Evolutionary conservation across 2,797 vertebrate species (phyloP), one percentile per base, ranked within the genome.

Genomic region (Eremophila alpestris): DNA sequence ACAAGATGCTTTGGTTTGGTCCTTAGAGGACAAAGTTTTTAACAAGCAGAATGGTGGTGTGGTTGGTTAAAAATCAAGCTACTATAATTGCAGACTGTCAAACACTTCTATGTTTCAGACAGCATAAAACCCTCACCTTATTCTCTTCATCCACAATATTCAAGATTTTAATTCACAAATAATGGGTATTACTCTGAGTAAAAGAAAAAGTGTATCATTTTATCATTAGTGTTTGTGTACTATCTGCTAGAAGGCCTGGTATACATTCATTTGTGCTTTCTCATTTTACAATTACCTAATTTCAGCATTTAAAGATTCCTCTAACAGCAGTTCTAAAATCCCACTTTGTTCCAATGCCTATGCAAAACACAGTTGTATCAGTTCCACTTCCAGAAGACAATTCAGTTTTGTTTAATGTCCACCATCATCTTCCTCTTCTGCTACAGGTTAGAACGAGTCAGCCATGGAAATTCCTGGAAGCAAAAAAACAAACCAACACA

Each of bases 381-480:
- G 30, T 64, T 67, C 11, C 26, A 20, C 58, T 62, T 69, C 70
- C 23, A 60, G 45, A 86, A 74, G 38, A 18, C 11, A 67, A 34
- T 30, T 68, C 14, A 27, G 10, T 73, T 90, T 74, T 73, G 12
- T 65, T 93, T 85, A 64, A 62, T 0, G 0, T 20, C 11, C 63
- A 71, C 29, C 40, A 52, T 24, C 51, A 60, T 63, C 13, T 79
- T 78, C 74, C 68, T 87, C 83, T 93, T 95, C 55, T 90, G 55
- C 97, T 98, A 99, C 83, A 99, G 96, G 91, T 98, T 99, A 89
- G 99, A 99, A 83, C 98, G 98, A 17, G 99, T 99, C 96, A 99
- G 98, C 99, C 99, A 99, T 16, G 98, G 99, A 97, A 99, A 99
- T 62, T 99, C 99, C 99, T 99, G 92, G 90, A 95, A 98, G 94